Evolutionary conservation across 2,113 vertebrate species (phyloP).

Genomic region (Laticauda colubrina): DNA sequence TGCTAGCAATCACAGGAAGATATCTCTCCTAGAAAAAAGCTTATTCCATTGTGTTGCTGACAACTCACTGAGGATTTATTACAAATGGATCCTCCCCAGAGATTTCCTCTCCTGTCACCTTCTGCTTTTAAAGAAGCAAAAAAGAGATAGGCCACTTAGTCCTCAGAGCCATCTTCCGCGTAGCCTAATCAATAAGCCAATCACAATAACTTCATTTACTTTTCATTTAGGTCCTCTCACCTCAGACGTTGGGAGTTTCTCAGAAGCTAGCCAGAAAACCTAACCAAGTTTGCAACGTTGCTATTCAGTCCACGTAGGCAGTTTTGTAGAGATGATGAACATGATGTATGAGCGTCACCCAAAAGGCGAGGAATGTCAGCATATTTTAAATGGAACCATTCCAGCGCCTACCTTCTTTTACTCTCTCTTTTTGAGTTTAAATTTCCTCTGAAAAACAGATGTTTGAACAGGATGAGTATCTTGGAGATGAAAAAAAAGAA

Average conservation of each 20-base stretch:
- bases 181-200: slow-evolving; percentile 7
- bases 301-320: slow-evolving; percentile 37
- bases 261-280: slow-evolving; percentile 16
- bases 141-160: slow-evolving; percentile 17
- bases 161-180: not conserved
- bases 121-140: not conserved
- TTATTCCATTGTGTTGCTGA: not conserved
- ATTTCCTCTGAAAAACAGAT: not conserved
- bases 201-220: slow-evolving; percentile 23
- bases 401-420: not conserved
- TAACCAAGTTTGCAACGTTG: slow-evolving; percentile 3
- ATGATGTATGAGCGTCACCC: slow-evolving; percentile 23
- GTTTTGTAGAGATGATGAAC: slow-evolving; percentile 21
- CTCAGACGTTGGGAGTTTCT: not conserved
- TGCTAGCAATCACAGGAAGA: not conserved
- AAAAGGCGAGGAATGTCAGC: slow-evolving; percentile 11
- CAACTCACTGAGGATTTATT: not conserved
- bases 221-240: not conserved
- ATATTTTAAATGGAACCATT: slow-evolving; percentile 9
- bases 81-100: slow-evolving; percentile 1
- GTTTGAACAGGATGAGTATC: not conserved
- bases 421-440: not conserved
- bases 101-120: not conserved
- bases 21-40: not conserved
- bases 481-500: not conserved